Evolutionary conservation across 2,113 vertebrate genomes (phyloP).

Genomic region (Okapia johnstoni): DNA sequence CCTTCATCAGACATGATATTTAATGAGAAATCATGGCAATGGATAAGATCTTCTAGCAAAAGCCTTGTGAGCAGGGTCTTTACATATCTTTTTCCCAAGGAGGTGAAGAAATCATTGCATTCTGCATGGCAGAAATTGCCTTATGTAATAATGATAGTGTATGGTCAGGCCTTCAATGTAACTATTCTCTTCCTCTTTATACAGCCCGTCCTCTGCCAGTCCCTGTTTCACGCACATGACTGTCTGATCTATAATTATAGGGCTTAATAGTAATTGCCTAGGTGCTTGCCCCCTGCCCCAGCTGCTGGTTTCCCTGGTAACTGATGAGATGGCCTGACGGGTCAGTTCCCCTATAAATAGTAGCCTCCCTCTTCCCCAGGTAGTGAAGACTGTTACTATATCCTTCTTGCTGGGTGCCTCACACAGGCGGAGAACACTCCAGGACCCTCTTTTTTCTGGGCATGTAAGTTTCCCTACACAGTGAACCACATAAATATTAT

Average conservation of each 20-base stretch:
- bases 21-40: not conserved
- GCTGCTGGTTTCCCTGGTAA: not conserved
- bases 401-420: not conserved
- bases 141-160: not conserved
- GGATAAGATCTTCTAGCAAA: not conserved
- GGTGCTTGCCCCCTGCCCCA: not conserved
- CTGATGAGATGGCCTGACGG: not conserved
- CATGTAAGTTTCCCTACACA: not conserved
- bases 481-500: no score
- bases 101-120: not conserved
- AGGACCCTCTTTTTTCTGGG: not conserved
- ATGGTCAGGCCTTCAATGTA: not conserved
- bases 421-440: not conserved
- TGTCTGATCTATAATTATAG: not conserved
- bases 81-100: not conserved
- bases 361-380: not conserved
- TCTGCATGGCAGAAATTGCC: not conserved
- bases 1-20: not conserved
- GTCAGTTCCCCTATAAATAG: not conserved
- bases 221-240: not conserved
- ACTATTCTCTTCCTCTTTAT: not conserved
- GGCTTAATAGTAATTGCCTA: not conserved
- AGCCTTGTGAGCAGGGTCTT: not conserved
- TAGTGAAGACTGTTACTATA: not conserved
- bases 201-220: not conserved